phyloP scores from a whole-genome alignment of 2,888 invertebrate species.

The Poecilus cupreus region DNA sequence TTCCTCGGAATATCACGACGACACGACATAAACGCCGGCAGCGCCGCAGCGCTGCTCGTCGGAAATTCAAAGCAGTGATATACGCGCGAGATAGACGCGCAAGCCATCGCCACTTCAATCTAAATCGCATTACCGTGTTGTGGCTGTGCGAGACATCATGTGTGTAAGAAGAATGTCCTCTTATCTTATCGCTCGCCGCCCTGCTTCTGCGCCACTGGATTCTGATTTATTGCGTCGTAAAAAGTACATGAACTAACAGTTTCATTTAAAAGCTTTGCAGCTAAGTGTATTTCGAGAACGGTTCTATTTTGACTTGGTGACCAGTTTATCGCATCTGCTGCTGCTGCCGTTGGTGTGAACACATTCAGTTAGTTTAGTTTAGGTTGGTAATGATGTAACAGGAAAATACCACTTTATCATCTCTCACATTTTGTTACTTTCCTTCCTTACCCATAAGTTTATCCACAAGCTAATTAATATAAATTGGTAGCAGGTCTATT shows the following conservation, averaged over 20 bases:
- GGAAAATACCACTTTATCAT: conserved; percentile 9
- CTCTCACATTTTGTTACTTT: conserved; percentile 8
- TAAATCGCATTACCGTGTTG: conserved; percentile 69
- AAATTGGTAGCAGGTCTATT: too few species aligned
- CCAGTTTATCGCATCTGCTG: conserved; percentile 13
- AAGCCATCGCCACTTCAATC: conserved; percentile 70
- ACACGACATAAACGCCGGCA: conserved; percentile 47
- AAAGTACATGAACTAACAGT: conserved; percentile 55
- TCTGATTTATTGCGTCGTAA: conserved; percentile 56
- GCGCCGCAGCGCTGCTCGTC: conserved; percentile 24
- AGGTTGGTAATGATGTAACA: conserved; percentile 15
- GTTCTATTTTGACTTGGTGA: conserved; percentile 36
- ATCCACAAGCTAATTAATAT: too few species aligned
- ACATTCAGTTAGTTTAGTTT: too few species aligned
- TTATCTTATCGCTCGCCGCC: conserved; percentile 51
- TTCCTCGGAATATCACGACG: conserved; percentile 39
- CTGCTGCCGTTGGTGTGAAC: background rate
- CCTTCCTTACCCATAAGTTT: background rate
- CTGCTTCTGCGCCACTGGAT: conserved; percentile 33
- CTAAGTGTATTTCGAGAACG: conserved; percentile 27
- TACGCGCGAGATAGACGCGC: conserved; percentile 50
- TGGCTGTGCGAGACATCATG: conserved; percentile 58
- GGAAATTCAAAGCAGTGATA: conserved; percentile 59
- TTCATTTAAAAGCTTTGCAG: conserved; percentile 36
- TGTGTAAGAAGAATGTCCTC: conserved; percentile 57